phyloP scores from a whole-genome alignment of 2,888 invertebrate species.

The Dynastes grantii region DNA sequence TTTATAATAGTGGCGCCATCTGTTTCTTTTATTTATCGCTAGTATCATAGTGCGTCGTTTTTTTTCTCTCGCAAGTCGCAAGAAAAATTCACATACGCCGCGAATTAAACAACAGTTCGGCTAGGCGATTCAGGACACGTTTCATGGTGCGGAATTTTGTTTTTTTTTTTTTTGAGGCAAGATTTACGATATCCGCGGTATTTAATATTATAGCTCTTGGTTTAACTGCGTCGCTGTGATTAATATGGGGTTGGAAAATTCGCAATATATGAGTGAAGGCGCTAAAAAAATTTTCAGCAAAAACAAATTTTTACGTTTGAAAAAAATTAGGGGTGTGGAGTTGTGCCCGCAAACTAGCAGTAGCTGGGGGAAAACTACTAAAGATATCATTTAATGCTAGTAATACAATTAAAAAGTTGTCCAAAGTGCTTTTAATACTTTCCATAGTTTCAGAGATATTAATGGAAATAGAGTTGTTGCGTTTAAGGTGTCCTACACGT shows the following conservation, averaged over 20 bases:
- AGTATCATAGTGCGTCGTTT: background rate
- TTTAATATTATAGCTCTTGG: background rate
- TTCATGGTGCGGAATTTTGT: background rate
- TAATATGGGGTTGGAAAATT: background rate
- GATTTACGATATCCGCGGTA: constrained; percentile 18
- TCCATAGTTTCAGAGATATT: too few species aligned
- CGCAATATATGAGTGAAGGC: too few species aligned
- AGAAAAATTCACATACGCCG: background rate
- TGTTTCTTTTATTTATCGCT: constrained; percentile 20
- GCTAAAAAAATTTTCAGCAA: too few species aligned
- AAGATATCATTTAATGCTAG: too few species aligned
- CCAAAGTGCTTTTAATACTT: too few species aligned
- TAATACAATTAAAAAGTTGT: too few species aligned
- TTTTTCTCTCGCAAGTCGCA: background rate
- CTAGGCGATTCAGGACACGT: background rate
- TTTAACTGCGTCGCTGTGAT: background rate
- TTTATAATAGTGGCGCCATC: constrained; percentile 19
- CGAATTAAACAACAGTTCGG: constrained; percentile 8
- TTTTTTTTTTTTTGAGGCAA: background rate
- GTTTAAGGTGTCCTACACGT: too few species aligned
- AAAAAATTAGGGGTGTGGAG: too few species aligned
- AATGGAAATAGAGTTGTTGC: too few species aligned
- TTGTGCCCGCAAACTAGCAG: too few species aligned
- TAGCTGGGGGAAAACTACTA: too few species aligned
- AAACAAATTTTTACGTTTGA: too few species aligned